phyloP scores from a whole-genome alignment of 2,113 vertebrate genomes.

The Vulpes vulpes region DNA sequence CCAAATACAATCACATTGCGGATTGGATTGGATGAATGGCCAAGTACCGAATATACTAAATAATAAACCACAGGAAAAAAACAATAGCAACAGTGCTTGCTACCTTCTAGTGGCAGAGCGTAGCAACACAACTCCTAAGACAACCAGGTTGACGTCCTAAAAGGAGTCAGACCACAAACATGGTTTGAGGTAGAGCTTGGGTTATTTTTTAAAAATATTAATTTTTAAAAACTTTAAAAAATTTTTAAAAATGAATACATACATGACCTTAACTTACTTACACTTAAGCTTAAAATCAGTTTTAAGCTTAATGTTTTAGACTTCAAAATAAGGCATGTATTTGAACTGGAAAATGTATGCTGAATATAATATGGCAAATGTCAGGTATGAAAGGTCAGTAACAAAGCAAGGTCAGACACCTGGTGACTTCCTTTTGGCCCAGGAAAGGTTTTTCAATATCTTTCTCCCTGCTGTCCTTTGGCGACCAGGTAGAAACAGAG shows the following conservation, averaged over 20 bases:
- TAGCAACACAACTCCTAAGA: background rate
- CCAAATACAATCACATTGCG: background rate
- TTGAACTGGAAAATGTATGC: background rate
- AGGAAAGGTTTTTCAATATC: background rate
- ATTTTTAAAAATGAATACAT: background rate
- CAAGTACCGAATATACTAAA: background rate
- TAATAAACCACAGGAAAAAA: background rate
- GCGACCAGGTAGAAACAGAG: background rate
- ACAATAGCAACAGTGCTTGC: background rate
- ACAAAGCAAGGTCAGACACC: background rate
- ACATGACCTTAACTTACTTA: background rate
- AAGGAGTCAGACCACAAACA: background rate
- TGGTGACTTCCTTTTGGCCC: background rate
- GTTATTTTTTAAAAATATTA: background rate
- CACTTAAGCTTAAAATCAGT: background rate
- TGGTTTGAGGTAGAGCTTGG: background rate
- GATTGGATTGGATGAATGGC: background rate
- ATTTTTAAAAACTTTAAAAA: background rate
- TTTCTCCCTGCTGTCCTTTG: background rate
- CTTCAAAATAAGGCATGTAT: background rate
- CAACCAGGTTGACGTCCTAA: background rate
- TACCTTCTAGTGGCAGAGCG: background rate
- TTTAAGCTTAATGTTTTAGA: constrained; percentile 35
- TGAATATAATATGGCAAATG: background rate
- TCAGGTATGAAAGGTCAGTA: background rate